Base-by-base conservation (phyloP, 2,797 vertebrate species). In the Cirrhinus mrigala region DNA sequence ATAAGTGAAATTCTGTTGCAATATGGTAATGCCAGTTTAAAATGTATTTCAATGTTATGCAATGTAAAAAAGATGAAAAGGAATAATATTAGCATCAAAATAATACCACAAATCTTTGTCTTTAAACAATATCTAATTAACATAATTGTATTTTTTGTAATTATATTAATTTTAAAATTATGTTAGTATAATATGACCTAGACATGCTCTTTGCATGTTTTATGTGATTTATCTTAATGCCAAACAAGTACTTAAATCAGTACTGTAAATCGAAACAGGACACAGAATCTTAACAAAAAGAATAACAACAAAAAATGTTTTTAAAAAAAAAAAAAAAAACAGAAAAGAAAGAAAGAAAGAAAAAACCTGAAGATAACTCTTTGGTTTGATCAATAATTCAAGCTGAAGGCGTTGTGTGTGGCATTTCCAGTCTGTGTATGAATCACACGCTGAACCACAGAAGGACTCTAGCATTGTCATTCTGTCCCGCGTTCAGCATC, bases 381-480 rank as follows among this genome's bases (percentile, higher is more conserved):
- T 44, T 12, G 27, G 37, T 33, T 66, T 76, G 24, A 69, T 85
- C n/a, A 81, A 76, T 68, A 85, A 68, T 81, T 81, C n/a, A 75
- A 68, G 64, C 22, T 54, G 56, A 80, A 64, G 48, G 37, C 20
- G 29, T 54, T 29, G 33, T 24, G 50, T 29, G 50, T 46, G 73
- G 69, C 50, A 85, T 66, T 81, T 37, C 24, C 44, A 44, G 33
- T 24, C 24, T 29, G 15, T 0, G 10, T 44, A 56, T 75, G 58
- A 76, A 74, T 70, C 33, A 80, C 6, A 14, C 1, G 1, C 68
- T 60, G 48, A 74, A 81, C 48, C 50, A 75, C n/a, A 68, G 33
- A 27, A 48, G 74, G 1, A 27, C 74, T 82, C 50, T 76, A 46
- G 20, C 50, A 37, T 29, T 56, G 69, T 81, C 64, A 81, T 48